Evolutionary conservation across 2,888 invertebrate genomes (phyloP), one percentile per base, ranked within the genome.

Genomic region (Chouioia cunea): DNA sequence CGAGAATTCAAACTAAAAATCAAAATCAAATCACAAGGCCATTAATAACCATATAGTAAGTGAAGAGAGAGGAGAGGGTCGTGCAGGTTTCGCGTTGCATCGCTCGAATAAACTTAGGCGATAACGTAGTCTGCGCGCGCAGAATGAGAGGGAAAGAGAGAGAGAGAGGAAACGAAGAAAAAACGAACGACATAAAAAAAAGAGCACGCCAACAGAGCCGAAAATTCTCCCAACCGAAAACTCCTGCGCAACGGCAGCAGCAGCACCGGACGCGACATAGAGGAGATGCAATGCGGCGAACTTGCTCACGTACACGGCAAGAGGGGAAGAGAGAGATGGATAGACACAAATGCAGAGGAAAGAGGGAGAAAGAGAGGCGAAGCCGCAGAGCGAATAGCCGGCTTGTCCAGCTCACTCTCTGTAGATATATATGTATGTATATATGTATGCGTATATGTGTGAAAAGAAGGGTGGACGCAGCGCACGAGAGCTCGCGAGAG

Each of bases 241-340:
- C 58, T 60, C 66, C 44, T 53, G 62, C 48, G n/a, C 46, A 60
- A 53, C 43, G 15, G 60, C 56, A 57, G 59, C 53, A 47, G 53
- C 57, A 48, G 52, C 57, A 15, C 4, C 23, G 60, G 27, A 47
- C 53, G 36, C 36, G 69, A 54, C 50, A 50, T 52, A 53, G 57
- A 53, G 43, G 66, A 73, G 67, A 73, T 70, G 70, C 70, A 70
- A 67, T 69, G 69, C 62, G 65, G 65, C 59, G 68, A 66, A 66
- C 62, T 65, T 36, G 57, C 36, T 58, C 53, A 10, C 56, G n/a
- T 48, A 50, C 43, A 78, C 75, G 74, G 73, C 71, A 73, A 73
- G 73, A 76, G 76, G 75, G 75, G 70, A 68, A 46, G n/a, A 57
- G 50, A 69, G 62, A 65, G 60, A 62, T 16, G 47, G 66, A 67